Evolutionary conservation across 2,888 invertebrate species (phyloP).

Genomic region (Hypselothyrea guttata): DNA sequence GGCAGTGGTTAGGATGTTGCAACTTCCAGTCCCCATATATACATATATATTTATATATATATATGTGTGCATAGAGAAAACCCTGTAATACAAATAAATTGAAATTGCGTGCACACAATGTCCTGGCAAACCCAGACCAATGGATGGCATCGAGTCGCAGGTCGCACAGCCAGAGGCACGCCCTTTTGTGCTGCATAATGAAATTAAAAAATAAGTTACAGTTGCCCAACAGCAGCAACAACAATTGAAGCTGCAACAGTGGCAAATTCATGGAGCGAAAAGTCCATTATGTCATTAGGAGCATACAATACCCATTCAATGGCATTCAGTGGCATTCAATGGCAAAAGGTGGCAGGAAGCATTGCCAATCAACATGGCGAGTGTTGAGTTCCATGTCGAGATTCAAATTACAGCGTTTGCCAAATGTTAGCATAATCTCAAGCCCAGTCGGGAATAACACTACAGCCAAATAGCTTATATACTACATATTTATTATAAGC

Average conservation of each 20-base stretch:
- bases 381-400: conserved; percentile 52
- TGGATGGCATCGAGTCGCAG: conserved; percentile 6
- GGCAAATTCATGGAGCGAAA: conserved; percentile 57
- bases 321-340: conserved; percentile 1
- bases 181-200: conserved; percentile 79
- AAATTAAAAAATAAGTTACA: conserved; percentile 81
- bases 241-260: conserved; percentile 13
- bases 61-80: conserved; percentile 10
- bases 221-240: conserved; percentile 56
- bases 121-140: conserved; percentile 33
- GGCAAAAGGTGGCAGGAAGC: conserved; percentile 43
- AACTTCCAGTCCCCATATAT: conserved; percentile 17
- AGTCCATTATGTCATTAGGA: conserved; percentile 78
- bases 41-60: too few relatives aligned
- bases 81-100: conserved; percentile 68
- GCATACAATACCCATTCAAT: conserved; percentile 47
- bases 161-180: conserved; percentile 35
- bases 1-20: conserved; percentile 25
- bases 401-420: conserved; percentile 67
- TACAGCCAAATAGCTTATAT: too few relatives aligned
- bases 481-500: too few relatives aligned
- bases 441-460: conserved; percentile 38
- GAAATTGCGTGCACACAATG: conserved; percentile 62
- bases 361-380: conserved; percentile 40
- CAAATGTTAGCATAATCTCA: conserved; percentile 59